Base-by-base conservation (phyloP, 2,888 invertebrate species). In the Plutella xylostella region DNA sequence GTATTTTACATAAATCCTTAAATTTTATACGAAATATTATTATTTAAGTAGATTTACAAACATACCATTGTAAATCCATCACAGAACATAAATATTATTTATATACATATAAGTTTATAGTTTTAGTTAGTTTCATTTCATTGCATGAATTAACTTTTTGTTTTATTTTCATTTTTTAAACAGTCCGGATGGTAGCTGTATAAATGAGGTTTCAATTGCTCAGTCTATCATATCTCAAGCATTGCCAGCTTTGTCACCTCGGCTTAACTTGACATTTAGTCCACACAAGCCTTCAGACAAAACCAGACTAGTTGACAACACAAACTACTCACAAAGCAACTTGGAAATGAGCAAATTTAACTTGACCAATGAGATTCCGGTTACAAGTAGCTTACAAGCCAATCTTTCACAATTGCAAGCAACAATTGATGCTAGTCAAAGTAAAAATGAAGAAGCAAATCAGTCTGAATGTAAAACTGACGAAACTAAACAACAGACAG, bases 221-320 rank as follows among this genome's bases (percentile, higher is more conserved):
- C 85, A 85, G 55, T 83, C 85, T n/a, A 85, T 85, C 48, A 83
- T 85, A 67, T 85, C 85, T 45, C 85, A 85, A 74, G 83, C 84
- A 58, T 73, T 85, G 55, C 84, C 84, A 44, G 76, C 83, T 52
- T 65, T 85, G 38, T 84, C 84, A 50, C 82, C 83, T 41, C 70
- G 82, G 51, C 56, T 80, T 48, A 80, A 64, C 48, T 54, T 82
- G 54, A 72, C 83, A 42, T 83, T 83, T 53, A 78, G 78, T 51
- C 76, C 77, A 19, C 45, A 47, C 17, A 80, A 84, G 61, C 71
- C 78, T 37, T 75, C 74, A 11, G 85, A 85, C 51, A 72, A 83
- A 57, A 74, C 85, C 12, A 71, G 84, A 64, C 58, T 85, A 48
- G 83, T 85, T 17, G 79, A 73, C 43, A 57, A 65, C 37, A 64